phyloP scores from a whole-genome alignment of 2,797 vertebrate genomes.

The Nannoperca australis region DNA sequence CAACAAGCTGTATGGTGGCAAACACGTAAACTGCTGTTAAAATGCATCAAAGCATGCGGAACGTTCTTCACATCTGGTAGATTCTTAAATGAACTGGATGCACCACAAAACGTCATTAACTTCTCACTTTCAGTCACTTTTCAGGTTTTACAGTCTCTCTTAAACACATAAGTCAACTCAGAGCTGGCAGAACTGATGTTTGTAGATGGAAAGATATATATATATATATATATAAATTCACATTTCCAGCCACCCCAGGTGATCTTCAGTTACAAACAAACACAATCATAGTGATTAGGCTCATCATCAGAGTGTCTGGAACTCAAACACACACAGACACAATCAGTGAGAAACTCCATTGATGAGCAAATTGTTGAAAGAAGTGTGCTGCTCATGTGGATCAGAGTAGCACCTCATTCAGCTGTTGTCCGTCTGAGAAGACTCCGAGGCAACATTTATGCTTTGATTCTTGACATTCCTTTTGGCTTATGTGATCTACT shows the following conservation, averaged over 20 bases:
- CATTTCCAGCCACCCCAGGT: constrained; percentile 8
- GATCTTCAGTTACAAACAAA: neutral
- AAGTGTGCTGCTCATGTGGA: constrained; percentile 21
- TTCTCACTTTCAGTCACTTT: constrained; percentile 24
- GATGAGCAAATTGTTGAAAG: constrained; percentile 40
- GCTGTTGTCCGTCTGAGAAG: constrained; percentile 61
- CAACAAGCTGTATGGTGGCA: neutral
- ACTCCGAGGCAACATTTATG: constrained; percentile 32
- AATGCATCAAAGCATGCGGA: neutral
- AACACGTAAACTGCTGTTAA: constrained; percentile 10
- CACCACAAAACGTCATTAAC: neutral
- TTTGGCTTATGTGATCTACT: neutral
- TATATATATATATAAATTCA: neutral
- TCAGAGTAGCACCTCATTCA: constrained; percentile 55
- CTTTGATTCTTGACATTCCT: constrained; percentile 70
- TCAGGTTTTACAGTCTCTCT: constrained; percentile 23
- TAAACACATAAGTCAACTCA: neutral
- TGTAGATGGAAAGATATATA: neutral
- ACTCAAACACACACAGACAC: neutral
- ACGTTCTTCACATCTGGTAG: constrained; percentile 37
- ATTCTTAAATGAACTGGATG: constrained; percentile 20
- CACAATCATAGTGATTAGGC: neutral
- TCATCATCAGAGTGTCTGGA: neutral
- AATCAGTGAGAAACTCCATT: constrained; percentile 2
- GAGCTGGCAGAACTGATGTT: neutral